Evolutionary conservation across 1,140 invertebrate species (phyloP), one percentile per base, ranked within the genome.

Genomic region (Littorina saxatilis): DNA sequence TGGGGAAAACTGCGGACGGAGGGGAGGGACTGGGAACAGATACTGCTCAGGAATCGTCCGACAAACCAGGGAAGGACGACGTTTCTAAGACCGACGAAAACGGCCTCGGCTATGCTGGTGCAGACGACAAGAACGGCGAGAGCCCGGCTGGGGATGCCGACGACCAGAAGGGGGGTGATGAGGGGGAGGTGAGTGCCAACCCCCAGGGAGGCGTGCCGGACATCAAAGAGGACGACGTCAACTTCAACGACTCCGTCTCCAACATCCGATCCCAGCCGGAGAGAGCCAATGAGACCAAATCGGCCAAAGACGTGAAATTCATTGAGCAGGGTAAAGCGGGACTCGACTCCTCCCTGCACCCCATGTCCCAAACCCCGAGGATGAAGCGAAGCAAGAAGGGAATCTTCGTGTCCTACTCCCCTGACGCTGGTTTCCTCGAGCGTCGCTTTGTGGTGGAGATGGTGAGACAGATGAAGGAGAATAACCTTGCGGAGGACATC

Each of bases 361-460:
- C 66, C 2, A 17, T 52, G 40, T 79, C 55, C 20, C 32, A 68
- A 27, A 52, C 40, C 9, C 40, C 73, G 4, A 50, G 81, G 23
- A 55, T 55, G 23, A 90, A 88, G 79, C 88, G 88, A 40, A 70
- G 83, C n/a, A 91, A 90, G 82, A 91, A 91, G 83, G 84, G 85
- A 29, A 91, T 92, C 27, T 91, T 90, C 83, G 84, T 92, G 20
- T 91, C 91, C 0, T 92, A 92, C 83, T 91, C 90, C 0, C 91
- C 91, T n/a, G 91, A 92, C 87, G 89, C 91, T 27, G 90, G 91
- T 11, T 92, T 89, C 84, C 32, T 90, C 17, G 91, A 92, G 79
- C 83, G 90, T 52, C 89, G 87, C 75, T 92, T 92, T 88, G 90
- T 92, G 27, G 89, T 90, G 7, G 91, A 92, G 85, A 87, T 87